Evolutionary conservation across 2,113 vertebrate species (phyloP).

Genomic region (Stigmatopora argus): DNA sequence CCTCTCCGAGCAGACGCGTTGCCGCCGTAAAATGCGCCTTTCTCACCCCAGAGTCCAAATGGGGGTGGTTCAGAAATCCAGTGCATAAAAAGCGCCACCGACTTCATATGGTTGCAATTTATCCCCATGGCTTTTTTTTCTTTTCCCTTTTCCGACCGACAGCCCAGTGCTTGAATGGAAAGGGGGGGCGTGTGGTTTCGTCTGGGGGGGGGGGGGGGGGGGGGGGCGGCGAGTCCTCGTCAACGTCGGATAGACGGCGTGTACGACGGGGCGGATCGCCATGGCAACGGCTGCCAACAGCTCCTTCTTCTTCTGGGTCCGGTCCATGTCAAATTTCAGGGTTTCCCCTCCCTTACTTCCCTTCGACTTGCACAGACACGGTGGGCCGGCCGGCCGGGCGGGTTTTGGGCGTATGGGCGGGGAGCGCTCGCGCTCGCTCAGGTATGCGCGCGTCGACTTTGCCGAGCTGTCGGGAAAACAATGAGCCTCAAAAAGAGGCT

Average conservation of each 20-base stretch:
- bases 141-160: conserved; percentile 10
- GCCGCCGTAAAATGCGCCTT: too few species aligned
- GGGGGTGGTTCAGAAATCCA: not conserved
- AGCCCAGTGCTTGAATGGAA: conserved; percentile 12
- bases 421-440: conserved; percentile 56
- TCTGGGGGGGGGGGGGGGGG: conserved; percentile 10
- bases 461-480: conserved; percentile 57
- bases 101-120: conserved; percentile 60
- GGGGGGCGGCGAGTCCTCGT: conserved; percentile 33
- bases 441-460: conserved; percentile 59
- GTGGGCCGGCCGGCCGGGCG: conserved; percentile 33
- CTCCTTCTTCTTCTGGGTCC: conserved; percentile 24
- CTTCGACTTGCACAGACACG: conserved; percentile 76
- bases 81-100: not conserved
- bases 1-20: too few species aligned
- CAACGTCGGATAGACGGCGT: conserved; percentile 54
- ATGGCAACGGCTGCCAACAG: conserved; percentile 56
- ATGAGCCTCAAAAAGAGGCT: conserved; percentile 74
- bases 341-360: conserved; percentile 33
- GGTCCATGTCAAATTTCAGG: conserved; percentile 52
- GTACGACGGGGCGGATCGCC: conserved; percentile 44
- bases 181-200: conserved; percentile 47
- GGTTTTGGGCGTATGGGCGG: conserved; percentile 70
- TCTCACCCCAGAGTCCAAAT: not conserved
- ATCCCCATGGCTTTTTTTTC: conserved; percentile 31